phyloP scores from a whole-genome alignment of 2,797 vertebrate species.

The Microchirus variegatus region DNA sequence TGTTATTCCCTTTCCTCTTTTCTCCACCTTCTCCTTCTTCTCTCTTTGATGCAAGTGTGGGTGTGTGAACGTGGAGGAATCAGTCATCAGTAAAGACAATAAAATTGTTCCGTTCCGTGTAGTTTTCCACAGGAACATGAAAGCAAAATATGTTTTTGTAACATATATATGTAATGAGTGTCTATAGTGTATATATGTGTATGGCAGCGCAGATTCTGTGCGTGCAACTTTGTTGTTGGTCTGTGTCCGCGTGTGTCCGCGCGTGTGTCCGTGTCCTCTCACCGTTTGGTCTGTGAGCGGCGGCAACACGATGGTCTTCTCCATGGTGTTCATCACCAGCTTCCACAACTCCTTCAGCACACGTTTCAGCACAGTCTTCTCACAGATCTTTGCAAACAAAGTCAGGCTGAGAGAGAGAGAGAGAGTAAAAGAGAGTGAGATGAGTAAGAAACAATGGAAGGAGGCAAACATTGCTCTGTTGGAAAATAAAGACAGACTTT shows the following conservation, averaged over 20 bases:
- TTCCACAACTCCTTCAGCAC: slow-evolving; percentile 99
- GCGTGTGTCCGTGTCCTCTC: slow-evolving; percentile 72
- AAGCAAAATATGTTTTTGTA: background rate
- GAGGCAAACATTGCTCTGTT: slow-evolving; percentile 3
- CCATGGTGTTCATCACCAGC: slow-evolving; percentile 99
- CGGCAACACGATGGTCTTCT: slow-evolving; percentile 94
- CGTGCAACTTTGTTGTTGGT: background rate
- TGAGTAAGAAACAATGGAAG: slow-evolving; percentile 19
- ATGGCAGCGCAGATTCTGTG: background rate
- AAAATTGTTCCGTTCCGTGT: background rate
- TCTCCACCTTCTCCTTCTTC: slow-evolving; percentile 37
- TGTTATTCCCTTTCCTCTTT: slow-evolving; percentile 25
- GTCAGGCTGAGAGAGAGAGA: slow-evolving; percentile 83
- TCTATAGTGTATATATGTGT: background rate
- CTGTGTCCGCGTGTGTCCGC: no score
- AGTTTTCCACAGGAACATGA: background rate
- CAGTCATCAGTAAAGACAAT: slow-evolving; percentile 6
- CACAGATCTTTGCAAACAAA: slow-evolving; percentile 98
- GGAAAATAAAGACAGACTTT: background rate
- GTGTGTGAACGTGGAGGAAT: slow-evolving; percentile 22
- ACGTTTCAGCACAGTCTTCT: slow-evolving; percentile 98
- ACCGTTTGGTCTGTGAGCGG: slow-evolving; percentile 92
- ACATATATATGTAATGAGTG: no score
- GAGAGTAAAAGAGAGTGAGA: slow-evolving; percentile 3
- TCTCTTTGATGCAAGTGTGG: slow-evolving; percentile 33